These are phyloP conservation scores for Rhyzopertha dominica DNA, from an alignment of 1,140 invertebrate genomes.

Conservation along the genomic window DNA sequence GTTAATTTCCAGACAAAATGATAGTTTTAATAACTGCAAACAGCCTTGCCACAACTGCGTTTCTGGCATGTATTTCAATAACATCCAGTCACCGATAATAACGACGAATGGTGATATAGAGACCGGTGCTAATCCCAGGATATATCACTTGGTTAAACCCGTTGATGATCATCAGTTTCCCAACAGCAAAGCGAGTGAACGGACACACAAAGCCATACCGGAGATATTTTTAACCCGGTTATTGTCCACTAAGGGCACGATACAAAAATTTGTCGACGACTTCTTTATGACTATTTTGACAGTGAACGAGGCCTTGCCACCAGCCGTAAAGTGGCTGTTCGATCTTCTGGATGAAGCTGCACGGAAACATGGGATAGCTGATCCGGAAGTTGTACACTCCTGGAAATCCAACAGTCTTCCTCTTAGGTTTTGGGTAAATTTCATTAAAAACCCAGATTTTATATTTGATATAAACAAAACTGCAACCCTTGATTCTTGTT, in stretches of 20 bases:
- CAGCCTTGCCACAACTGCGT: constrained; percentile 75
- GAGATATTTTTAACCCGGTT: constrained; percentile 92
- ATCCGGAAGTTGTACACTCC: constrained; percentile 87
- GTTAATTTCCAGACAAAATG: constrained; percentile 81
- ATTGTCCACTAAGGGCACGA: constrained; percentile 90
- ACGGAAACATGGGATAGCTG: constrained; percentile 72
- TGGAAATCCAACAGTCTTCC: constrained; percentile 96
- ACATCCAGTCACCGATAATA: constrained; percentile 71
- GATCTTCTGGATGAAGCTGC: constrained; percentile 91
- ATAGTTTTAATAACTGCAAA: constrained; percentile 74
- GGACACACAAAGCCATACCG: constrained; percentile 87
- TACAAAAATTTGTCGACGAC: constrained; percentile 95
- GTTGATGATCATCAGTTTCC: constrained; percentile 65
- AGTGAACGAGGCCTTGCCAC: constrained; percentile 83
- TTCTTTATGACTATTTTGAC: constrained; percentile 87
- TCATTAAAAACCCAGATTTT: constrained; percentile 95
- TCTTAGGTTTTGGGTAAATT: constrained; percentile 93
- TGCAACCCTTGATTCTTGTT: constrained; percentile 82
- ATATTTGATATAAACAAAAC: constrained; percentile 96
- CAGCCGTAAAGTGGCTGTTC: constrained; percentile 92
- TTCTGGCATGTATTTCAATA: constrained; percentile 67
- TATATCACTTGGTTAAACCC: constrained; percentile 82
- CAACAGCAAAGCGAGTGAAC: constrained; percentile 60
- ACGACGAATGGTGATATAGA: constrained; percentile 70
- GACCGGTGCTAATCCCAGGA: constrained; percentile 61